Evolutionary conservation across 2,113 vertebrate genomes (phyloP).

Genomic region (Synodontis membranacea): DNA sequence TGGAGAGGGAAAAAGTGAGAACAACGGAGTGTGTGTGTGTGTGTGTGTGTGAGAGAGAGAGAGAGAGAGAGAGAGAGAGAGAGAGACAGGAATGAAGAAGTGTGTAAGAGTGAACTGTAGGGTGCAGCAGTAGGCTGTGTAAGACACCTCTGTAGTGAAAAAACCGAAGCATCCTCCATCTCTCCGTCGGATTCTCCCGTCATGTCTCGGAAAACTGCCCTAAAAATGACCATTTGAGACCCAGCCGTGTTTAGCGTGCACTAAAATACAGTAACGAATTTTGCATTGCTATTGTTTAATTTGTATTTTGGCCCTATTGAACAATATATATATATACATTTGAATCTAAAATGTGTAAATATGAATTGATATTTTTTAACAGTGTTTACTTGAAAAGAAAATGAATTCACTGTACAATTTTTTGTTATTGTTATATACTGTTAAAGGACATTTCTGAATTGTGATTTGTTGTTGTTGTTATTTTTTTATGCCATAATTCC

Average conservation of each 20-base stretch:
- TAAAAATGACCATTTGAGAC: slow-evolving; percentile 15
- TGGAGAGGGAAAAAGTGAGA: slow-evolving; percentile 36
- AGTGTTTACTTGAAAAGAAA: not conserved
- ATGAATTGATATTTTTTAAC: not conserved
- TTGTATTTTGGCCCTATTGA: not conserved
- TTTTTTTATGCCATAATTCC: not conserved
- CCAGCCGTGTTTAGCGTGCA: not conserved
- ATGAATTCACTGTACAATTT: not conserved
- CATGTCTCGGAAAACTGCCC: slow-evolving; percentile 5
- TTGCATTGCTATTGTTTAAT: not conserved
- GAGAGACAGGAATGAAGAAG: not conserved
- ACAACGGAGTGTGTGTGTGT: slow-evolving; percentile 18
- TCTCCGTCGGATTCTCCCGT: not conserved
- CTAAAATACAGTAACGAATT: not conserved
- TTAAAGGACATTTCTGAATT: not conserved
- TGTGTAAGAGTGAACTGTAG: slow-evolving; percentile 78
- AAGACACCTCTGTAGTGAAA: slow-evolving; percentile 61
- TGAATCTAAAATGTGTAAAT: not conserved
- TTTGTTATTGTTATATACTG: not conserved
- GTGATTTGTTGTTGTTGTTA: not conserved
- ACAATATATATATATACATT: not conserved
- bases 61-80: not conserved
- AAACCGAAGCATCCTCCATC: not conserved
- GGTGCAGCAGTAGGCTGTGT: slow-evolving; percentile 98
- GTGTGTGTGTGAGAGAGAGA: slow-evolving; percentile 20